Base-by-base conservation (phyloP, 2,797 vertebrate genomes). In the Intellagama lesueurii region DNA sequence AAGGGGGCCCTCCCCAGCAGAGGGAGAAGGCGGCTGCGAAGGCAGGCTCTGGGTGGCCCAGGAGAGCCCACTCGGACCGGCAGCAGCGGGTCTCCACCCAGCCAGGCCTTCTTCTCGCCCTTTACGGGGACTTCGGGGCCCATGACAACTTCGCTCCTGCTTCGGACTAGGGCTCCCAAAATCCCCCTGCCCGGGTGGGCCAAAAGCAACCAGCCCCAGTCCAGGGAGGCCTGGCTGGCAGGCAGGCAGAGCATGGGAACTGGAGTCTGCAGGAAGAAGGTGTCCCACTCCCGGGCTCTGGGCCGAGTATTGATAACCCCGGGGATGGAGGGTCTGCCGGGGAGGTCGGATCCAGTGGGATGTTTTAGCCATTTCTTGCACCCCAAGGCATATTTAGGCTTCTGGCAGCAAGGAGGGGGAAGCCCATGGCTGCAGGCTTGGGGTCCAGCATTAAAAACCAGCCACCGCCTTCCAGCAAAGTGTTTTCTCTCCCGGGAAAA, bases 161-260 rank as follows among this genome's bases (percentile, higher is more conserved):
- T 17, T 8, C 73, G 7, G 6, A 0, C 35, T 9, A 8, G 73
- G 7, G 72, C 0, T 5, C 1, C 73, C n/a, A 30, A n/a, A 7
- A 76, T 22, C 72, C 40, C n/a, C 32, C 16, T 66, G 16, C 9
- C 64, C 4, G 64, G 64, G 64, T 24, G 64, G 16, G 16, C 64
- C 12, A 19, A 19, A 12, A n/a, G 40, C n/a, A n/a, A n/a, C n/a
- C n/a, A n/a, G n/a, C n/a, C n/a, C n/a, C n/a, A n/a, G n/a, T n/a
- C n/a, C n/a, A n/a, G n/a, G n/a, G n/a, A n/a, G n/a, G n/a, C n/a
- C n/a, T n/a, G n/a, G n/a, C n/a, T n/a, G n/a, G 40, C 40, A 40
- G 3, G 40, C 40, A 40, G 40, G 4, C 60, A 22, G 1, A 16
- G 60, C 16, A 5, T 56, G 52, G 52, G 52, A 56, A 56, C 60